phyloP scores from a whole-genome alignment of 2,888 invertebrate genomes.

The Andrena dorsata region DNA sequence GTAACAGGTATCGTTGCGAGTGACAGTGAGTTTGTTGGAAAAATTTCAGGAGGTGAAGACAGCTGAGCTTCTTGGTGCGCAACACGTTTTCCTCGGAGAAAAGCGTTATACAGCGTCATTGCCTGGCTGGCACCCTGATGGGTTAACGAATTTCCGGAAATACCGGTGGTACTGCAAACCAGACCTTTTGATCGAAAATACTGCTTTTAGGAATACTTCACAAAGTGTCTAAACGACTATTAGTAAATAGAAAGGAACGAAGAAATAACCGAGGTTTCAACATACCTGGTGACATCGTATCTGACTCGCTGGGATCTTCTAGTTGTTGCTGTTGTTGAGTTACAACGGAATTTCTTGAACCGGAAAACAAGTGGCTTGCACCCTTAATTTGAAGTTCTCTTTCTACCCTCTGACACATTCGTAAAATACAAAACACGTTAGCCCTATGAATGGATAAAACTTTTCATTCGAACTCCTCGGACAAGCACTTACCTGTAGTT shows the following conservation, averaged over 20 bases:
- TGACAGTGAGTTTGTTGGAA: slow-evolving; percentile 73
- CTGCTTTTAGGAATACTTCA: slow-evolving; percentile 63
- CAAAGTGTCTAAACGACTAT: background rate
- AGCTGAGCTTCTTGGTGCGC: slow-evolving; percentile 63
- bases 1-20: slow-evolving; percentile 70
- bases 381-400: slow-evolving; percentile 88
- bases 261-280: slow-evolving; percentile 74
- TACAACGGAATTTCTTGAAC: slow-evolving; percentile 76
- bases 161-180: slow-evolving; percentile 82
- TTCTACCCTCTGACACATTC: slow-evolving; percentile 88
- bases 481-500: slow-evolving; percentile 83
- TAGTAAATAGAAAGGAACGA: background rate
- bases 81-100: slow-evolving; percentile 80
- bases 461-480: background rate
- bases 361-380: slow-evolving; percentile 79
- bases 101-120: slow-evolving; percentile 84
- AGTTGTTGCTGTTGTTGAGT: slow-evolving; percentile 79
- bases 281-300: slow-evolving; percentile 84
- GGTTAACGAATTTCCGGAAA: slow-evolving; percentile 83
- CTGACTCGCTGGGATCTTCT: slow-evolving; percentile 74
- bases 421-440: background rate
- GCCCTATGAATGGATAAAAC: background rate
- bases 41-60: slow-evolving; percentile 74
- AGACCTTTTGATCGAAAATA: slow-evolving; percentile 77
- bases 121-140: slow-evolving; percentile 83